phyloP scores from a whole-genome alignment of 1,140 invertebrate species.

The Centruroides vittatus region DNA sequence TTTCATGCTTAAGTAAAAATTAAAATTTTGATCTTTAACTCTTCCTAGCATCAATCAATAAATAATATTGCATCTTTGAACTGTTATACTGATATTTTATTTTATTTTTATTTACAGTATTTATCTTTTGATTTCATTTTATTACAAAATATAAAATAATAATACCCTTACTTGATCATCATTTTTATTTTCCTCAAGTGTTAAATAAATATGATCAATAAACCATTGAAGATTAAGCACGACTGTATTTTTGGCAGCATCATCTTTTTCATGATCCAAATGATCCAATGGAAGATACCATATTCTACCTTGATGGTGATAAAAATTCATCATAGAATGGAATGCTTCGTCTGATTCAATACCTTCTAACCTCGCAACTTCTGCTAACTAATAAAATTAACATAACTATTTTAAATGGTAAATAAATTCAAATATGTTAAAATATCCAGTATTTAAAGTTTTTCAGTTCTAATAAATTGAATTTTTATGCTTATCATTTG shows the following conservation, averaged over 20 bases:
- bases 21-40: too few species aligned
- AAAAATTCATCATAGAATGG: constrained; percentile 31
- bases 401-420: too few species aligned
- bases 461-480: too few species aligned
- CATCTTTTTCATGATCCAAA: background rate
- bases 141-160: background rate
- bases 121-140: too few species aligned
- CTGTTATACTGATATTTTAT: too few species aligned
- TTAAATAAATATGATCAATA: constrained; percentile 16
- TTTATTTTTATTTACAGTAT: too few species aligned
- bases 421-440: too few species aligned
- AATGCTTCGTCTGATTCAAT: constrained; percentile 27
- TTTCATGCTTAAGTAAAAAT: too few species aligned
- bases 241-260: constrained; percentile 12
- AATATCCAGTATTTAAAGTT: too few species aligned
- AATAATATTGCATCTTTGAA: too few species aligned
- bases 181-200: constrained; percentile 3
- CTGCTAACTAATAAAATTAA: constrained; percentile 20
- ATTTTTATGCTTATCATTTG: too few species aligned
- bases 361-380: constrained; percentile 26
- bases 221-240: constrained; percentile 22
- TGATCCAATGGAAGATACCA: constrained; percentile 12
- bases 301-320: constrained; percentile 27
- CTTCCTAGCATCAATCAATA: too few species aligned
- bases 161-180: background rate